A percentile compares a stretch with the other conserved stretches of the same genome.
Conservation (phyloP, 1,140 invertebrate species). For the Drosophila kikkawai region DNA sequence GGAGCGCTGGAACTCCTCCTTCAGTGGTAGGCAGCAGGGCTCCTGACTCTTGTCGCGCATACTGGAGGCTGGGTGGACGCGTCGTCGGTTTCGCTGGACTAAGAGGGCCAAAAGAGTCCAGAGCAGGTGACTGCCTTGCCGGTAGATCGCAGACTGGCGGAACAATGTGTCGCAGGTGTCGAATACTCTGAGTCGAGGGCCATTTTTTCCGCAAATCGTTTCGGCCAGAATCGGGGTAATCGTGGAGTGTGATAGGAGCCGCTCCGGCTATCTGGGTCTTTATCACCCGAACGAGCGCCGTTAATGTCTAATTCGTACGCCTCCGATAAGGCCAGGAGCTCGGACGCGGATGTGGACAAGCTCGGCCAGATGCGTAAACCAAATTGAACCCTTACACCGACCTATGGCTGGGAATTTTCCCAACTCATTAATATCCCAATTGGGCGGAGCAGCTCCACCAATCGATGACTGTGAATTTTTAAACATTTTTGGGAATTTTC, state of each 20-base stretch:
- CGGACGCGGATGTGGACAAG: conserved; percentile 31
- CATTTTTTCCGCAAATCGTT: conserved; percentile 63
- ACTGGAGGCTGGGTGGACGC: conserved; percentile 32
- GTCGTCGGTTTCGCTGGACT: conserved; percentile 29
- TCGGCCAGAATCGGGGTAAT: conserved; percentile 38
- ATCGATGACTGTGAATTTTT: conserved; percentile 50
- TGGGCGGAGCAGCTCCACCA: not conserved
- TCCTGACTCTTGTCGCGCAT: conserved; percentile 57
- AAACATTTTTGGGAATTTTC: conserved; percentile 52
- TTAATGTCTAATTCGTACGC: conserved; percentile 32
- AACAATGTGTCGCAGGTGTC: conserved; percentile 16
- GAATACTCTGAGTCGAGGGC: conserved; percentile 27
- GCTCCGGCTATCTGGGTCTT: conserved; percentile 53
- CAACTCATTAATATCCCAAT: conserved; percentile 33
- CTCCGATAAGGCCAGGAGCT: conserved; percentile 29
- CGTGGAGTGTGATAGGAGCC: conserved; percentile 27
- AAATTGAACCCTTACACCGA: conserved; percentile 3
- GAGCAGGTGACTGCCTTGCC: conserved; percentile 37
- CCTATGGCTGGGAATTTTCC: conserved; percentile 27
- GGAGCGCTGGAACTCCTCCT: conserved; percentile 65
- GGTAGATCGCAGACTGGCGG: conserved; percentile 65
- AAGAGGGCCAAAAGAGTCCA: conserved; percentile 40
- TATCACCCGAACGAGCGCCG: conserved; percentile 54
- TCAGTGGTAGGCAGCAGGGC: conserved; percentile 85
- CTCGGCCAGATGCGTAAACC: conserved; percentile 18